Evolutionary conservation across 1,140 invertebrate species (phyloP).

Genomic region (Eueides isabella): DNA sequence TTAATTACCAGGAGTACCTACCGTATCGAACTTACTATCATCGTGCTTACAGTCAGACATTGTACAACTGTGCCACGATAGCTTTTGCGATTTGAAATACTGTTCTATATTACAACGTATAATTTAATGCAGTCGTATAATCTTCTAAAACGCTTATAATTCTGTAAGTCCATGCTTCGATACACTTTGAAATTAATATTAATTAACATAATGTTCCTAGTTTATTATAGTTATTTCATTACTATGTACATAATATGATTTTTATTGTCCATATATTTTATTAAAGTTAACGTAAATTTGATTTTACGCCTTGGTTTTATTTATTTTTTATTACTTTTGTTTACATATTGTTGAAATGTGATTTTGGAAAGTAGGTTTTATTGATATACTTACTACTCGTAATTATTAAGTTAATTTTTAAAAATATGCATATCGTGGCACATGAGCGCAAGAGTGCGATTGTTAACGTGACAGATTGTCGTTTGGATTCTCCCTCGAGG

Average conservation of each 20-base stretch:
- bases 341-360: background rate
- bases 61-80: too few species aligned
- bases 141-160: background rate
- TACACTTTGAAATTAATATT: background rate
- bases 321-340: background rate
- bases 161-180: background rate
- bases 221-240: constrained; percentile 4
- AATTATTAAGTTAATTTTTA: too few species aligned
- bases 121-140: background rate
- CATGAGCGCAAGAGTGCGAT: too few species aligned
- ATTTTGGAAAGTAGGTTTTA: too few species aligned
- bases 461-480: too few species aligned
- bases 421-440: too few species aligned
- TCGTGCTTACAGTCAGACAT: too few species aligned
- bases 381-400: too few species aligned
- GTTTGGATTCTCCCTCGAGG: too few species aligned
- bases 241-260: background rate
- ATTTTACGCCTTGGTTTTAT: background rate
- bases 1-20: too few species aligned
- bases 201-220: background rate
- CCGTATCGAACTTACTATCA: too few species aligned
- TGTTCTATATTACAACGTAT: background rate
- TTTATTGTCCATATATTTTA: background rate
- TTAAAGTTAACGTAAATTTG: background rate
- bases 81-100: background rate